A percentile compares a stretch with the other conserved stretches of the same genome.
These are phyloP conservation scores for Labeo calbasu DNA, from an alignment of 2,797 vertebrate genomes.

Conservation along the genomic window DNA sequence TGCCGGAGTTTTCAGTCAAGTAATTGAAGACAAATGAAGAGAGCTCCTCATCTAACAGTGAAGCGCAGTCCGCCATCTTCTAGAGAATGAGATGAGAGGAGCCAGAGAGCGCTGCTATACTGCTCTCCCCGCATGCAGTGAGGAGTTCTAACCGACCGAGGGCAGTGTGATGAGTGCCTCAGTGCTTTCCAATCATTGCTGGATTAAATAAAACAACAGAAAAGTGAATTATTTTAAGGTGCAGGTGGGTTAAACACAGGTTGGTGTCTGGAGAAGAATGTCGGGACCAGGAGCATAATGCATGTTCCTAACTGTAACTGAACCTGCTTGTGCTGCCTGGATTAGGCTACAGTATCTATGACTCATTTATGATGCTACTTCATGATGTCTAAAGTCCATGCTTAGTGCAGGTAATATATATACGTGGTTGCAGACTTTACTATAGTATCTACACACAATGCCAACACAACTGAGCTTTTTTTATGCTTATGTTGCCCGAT, in stretches of 20 bases:
- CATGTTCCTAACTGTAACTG: background rate
- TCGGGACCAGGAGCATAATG: background rate
- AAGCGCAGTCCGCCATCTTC: slow-evolving; percentile 99
- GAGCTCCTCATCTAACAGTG: slow-evolving; percentile 96
- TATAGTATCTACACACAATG: background rate
- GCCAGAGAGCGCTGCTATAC: slow-evolving; percentile 80
- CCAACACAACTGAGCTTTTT: background rate
- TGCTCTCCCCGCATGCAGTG: slow-evolving; percentile 70
- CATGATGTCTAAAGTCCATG: slow-evolving; percentile 34
- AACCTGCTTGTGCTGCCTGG: slow-evolving; percentile 19
- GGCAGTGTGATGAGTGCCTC: slow-evolving; percentile 43
- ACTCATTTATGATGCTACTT: slow-evolving; percentile 59
- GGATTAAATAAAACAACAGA: slow-evolving; percentile 42
- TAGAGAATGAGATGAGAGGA: slow-evolving; percentile 84
- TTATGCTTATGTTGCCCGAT: too few species aligned
- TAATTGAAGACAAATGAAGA: slow-evolving; percentile 98
- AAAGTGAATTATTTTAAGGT: slow-evolving; percentile 35
- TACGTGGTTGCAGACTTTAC: background rate
- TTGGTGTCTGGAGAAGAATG: background rate
- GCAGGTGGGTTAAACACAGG: background rate
- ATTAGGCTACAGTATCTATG: slow-evolving; percentile 38
- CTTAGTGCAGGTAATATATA: slow-evolving; percentile 1
- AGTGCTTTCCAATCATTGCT: slow-evolving; percentile 3
- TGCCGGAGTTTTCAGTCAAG: slow-evolving; percentile 88
- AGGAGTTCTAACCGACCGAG: slow-evolving; percentile 50